Percentiles rank a stretch among this genome's conserved stretches.
These are phyloP conservation scores for Penaeus vannamei DNA, from an alignment of 1,140 invertebrate genomes.

Conservation along the genomic window DNA sequence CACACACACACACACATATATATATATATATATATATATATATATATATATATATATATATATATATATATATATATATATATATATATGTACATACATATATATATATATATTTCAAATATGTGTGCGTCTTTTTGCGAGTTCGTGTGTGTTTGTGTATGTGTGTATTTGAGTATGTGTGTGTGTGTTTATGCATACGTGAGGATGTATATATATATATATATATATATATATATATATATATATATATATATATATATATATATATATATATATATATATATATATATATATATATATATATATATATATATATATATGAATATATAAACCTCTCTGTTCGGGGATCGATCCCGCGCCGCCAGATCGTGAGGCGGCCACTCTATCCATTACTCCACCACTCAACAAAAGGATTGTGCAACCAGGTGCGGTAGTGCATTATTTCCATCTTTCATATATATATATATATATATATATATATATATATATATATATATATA, in stretches of 20 bases:
- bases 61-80: background rate
- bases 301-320: slow-evolving; percentile 7
- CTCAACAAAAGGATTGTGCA: too few relatives aligned
- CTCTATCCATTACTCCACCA: too few relatives aligned
- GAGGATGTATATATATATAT: too few relatives aligned
- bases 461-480: background rate
- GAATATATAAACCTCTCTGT: background rate
- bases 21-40: too few relatives aligned
- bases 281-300: slow-evolving; percentile 12
- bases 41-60: too few relatives aligned
- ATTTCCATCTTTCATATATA: too few relatives aligned
- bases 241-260: too few relatives aligned
- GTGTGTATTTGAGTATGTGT: slow-evolving; percentile 7
- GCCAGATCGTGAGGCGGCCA: too few relatives aligned
- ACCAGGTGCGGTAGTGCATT: too few relatives aligned
- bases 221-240: too few relatives aligned
- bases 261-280: slow-evolving; percentile 3
- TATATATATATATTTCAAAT: background rate
- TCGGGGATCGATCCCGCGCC: too few relatives aligned
- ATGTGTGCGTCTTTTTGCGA: background rate
- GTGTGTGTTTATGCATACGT: background rate
- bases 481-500: background rate
- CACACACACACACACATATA: too few relatives aligned
- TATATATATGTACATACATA: background rate
- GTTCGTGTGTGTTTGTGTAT: background rate